Percentiles rank a stretch among this genome's conserved stretches.
These are phyloP conservation scores for Thyatira batis DNA, from an alignment of 2,888 invertebrate species.

Conservation along the genomic window DNA sequence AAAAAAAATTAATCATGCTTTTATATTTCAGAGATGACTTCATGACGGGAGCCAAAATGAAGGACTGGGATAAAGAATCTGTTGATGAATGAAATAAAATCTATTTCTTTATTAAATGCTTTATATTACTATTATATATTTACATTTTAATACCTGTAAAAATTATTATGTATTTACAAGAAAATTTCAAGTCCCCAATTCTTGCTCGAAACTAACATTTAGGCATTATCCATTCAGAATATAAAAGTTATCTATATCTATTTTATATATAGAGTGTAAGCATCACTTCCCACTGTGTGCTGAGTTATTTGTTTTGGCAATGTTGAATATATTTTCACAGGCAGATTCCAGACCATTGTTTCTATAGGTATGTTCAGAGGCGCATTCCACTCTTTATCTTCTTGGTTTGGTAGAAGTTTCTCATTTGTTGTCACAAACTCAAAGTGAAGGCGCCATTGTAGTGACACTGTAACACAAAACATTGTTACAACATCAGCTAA, in stretches of 20 bases:
- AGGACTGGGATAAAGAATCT: constrained; percentile 94
- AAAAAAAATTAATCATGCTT: constrained; percentile 43
- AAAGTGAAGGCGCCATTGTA: constrained; percentile 97
- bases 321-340: constrained; percentile 96
- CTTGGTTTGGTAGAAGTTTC: constrained; percentile 81
- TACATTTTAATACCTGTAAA: background rate
- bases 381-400: constrained; percentile 89
- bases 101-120: constrained; percentile 17
- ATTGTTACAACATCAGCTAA: background rate
- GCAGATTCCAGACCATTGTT: constrained; percentile 99
- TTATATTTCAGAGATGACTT: constrained; percentile 89
- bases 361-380: constrained; percentile 94
- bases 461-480: constrained; percentile 84
- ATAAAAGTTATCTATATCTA: constrained; percentile 17
- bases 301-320: constrained; percentile 91
- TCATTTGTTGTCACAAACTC: constrained; percentile 96
- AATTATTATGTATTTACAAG: constrained; percentile 2
- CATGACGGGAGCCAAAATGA: constrained; percentile 93
- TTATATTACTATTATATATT: constrained; percentile 22
- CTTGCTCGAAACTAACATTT: background rate
- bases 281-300: constrained; percentile 78
- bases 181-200: background rate
- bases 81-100: constrained; percentile 62
- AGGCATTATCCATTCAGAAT: background rate
- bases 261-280: constrained; percentile 66